Percentiles rank a stretch among this genome's conserved stretches.
Conservation (phyloP, 2,888 invertebrate species). For the Polydrusus tereticollis region DNA sequence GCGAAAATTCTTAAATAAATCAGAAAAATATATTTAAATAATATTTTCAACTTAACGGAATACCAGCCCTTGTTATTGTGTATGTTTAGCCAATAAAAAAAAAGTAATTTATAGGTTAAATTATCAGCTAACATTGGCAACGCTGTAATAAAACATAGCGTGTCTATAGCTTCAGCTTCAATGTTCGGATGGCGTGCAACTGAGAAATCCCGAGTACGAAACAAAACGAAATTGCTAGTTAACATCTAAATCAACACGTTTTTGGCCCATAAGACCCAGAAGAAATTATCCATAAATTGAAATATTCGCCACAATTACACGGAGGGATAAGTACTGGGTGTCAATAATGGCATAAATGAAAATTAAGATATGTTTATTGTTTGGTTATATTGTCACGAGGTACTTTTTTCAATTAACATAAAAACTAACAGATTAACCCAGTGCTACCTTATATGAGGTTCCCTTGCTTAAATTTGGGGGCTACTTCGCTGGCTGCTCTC, state of each 20-base stretch:
- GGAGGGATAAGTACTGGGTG: not conserved
- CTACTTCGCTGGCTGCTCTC: too few relatives aligned
- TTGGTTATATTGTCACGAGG: too few relatives aligned
- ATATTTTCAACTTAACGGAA: too few relatives aligned
- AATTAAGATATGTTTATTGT: too few relatives aligned
- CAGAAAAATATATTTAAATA: too few relatives aligned
- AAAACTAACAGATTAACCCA: too few relatives aligned
- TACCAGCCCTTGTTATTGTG: too few relatives aligned
- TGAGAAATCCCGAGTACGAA: conserved; percentile 44
- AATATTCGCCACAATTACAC: conserved; percentile 11
- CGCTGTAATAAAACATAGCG: conserved; percentile 38
- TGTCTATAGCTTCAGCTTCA: conserved; percentile 36
- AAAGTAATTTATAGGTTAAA: not conserved
- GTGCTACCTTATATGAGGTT: too few relatives aligned
- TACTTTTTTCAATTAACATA: too few relatives aligned
- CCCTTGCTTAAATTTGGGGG: too few relatives aligned
- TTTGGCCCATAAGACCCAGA: conserved; percentile 23
- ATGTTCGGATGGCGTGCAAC: conserved; percentile 48
- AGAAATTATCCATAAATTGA: conserved; percentile 42
- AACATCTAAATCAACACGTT: conserved; percentile 52
- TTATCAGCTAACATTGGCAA: conserved; percentile 23
- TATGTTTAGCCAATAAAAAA: not conserved
- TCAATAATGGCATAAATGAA: not conserved
- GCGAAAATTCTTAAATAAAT: too few relatives aligned
- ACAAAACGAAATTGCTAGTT: conserved; percentile 50